A percentile compares a stretch with the other conserved stretches of the same genome.
phyloP scores from a whole-genome alignment of 1,140 invertebrate genomes.

The Delia radicum region DNA sequence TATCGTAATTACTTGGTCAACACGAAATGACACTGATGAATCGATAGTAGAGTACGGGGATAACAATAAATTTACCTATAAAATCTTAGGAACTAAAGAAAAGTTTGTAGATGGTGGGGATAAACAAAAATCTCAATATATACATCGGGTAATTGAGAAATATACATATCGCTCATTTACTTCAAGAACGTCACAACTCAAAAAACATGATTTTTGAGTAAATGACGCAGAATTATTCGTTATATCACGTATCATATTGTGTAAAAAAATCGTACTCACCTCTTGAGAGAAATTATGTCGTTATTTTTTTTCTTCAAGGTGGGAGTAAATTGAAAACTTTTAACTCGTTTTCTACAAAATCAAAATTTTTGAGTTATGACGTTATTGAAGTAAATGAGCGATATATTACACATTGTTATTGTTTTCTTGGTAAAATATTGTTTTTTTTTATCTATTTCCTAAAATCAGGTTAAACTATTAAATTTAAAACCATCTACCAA shows the following conservation, averaged over 20 bases:
- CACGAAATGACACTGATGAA: conserved; percentile 68
- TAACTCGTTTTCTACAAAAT: no score
- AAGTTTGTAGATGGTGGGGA: conserved; percentile 81
- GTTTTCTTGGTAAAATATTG: conserved; percentile 8
- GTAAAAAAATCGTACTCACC: no score
- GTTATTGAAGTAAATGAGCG: no score
- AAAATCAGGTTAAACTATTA: conserved; percentile 59
- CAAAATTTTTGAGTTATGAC: no score
- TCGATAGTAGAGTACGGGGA: conserved; percentile 78
- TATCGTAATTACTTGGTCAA: conserved; percentile 89
- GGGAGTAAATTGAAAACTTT: no score
- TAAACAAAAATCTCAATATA: conserved; percentile 70
- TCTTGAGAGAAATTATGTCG: no score
- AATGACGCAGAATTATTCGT: no score
- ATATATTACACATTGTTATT: conserved; percentile 11
- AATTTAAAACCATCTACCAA: conserved; percentile 62
- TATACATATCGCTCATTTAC: no score
- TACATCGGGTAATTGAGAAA: conserved; percentile 72
- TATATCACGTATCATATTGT: no score
- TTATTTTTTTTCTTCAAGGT: no score
- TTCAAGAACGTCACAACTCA: no score
- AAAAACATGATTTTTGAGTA: no score
- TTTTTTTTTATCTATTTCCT: background rate
- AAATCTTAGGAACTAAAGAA: conserved; percentile 62
- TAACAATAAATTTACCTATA: conserved; percentile 59